These are phyloP conservation scores for Pelochelys cantorii DNA, from an alignment of 2,797 vertebrate genomes.

Conservation along the genomic window DNA sequence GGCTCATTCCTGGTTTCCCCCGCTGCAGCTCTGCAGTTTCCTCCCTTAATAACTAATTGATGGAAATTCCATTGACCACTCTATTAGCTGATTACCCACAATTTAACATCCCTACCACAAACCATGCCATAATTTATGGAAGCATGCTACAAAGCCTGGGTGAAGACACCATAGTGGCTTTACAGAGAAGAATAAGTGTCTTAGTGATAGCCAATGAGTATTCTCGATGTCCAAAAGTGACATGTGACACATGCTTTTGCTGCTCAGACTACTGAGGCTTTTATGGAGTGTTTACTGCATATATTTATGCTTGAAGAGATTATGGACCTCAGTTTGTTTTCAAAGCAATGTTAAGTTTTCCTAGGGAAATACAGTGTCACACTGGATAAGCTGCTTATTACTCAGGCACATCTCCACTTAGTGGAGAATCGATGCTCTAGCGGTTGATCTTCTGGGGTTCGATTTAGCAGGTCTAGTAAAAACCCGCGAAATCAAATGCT, in stretches of 20 bases:
- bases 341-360: background rate
- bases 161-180: background rate
- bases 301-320: background rate
- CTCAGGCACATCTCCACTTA: no score
- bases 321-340: background rate
- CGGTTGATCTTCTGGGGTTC: no score
- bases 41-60: no score
- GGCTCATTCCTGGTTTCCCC: no score
- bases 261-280: background rate
- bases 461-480: no score
- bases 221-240: fast-evolving
- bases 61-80: no score
- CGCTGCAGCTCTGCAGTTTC: no score
- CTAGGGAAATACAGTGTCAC: background rate
- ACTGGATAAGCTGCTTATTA: background rate
- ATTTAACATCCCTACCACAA: background rate
- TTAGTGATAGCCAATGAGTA: background rate
- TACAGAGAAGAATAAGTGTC: fast-evolving
- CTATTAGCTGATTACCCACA: no score
- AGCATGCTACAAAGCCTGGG: background rate
- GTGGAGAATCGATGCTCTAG: no score
- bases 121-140: background rate
- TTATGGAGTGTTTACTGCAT: fast-evolving
- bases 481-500: no score
- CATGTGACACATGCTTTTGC: fast-evolving